These are phyloP conservation scores for Podarcis lilfordi DNA, from an alignment of 2,797 vertebrate species.

Conservation along the genomic window DNA sequence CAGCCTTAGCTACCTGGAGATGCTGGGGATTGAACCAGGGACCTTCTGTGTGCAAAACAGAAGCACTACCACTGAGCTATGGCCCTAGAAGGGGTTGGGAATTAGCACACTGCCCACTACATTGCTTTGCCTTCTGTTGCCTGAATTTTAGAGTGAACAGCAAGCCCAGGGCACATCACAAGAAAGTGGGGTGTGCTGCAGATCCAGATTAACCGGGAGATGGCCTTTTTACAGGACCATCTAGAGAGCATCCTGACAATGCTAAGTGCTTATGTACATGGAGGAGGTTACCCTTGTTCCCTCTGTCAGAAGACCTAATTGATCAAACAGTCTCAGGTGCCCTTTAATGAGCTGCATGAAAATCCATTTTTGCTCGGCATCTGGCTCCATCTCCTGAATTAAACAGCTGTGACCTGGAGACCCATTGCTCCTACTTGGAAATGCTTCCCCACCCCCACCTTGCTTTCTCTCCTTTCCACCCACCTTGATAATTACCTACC, in stretches of 20 bases:
- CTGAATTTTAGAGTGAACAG: neutral
- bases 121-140: no score
- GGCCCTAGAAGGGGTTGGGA: no score
- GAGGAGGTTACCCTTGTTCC: neutral
- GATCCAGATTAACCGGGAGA: neutral
- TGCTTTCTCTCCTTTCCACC: neutral
- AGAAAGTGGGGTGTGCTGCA: neutral
- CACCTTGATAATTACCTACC: slow-evolving; percentile 21
- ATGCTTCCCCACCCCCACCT: fast-evolving
- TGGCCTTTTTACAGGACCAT: neutral
- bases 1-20: no score
- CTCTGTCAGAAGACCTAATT: fast-evolving
- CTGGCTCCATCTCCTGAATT: neutral
- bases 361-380: neutral
- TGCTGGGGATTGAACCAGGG: no score
- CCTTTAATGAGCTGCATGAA: neutral
- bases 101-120: neutral
- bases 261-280: fast-evolving
- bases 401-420: neutral
- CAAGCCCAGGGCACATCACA: neutral
- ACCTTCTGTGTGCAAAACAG: no score
- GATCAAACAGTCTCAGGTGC: slow-evolving; percentile 20
- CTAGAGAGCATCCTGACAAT: neutral
- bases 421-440: neutral
- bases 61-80: no score